phyloP scores from a whole-genome alignment of 2,113 vertebrate species.

The Gymnarchus niloticus region DNA sequence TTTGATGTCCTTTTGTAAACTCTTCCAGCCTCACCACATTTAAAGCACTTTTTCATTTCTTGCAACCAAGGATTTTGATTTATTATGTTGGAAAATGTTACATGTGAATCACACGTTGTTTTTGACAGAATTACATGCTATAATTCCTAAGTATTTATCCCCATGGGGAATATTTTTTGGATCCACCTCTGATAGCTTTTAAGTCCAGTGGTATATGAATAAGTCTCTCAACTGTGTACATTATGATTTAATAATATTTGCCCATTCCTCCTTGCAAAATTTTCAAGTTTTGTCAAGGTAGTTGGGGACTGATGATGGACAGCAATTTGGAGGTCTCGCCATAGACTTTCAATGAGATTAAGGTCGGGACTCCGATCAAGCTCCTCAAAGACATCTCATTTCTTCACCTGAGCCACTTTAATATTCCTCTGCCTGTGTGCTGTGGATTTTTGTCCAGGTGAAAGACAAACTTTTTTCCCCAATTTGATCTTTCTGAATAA shows the following conservation, averaged over 20 bases:
- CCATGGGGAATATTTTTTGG: neutral
- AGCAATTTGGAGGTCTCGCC: neutral
- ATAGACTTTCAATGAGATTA: constrained; percentile 14
- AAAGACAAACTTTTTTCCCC: constrained; percentile 5
- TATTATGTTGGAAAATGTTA: neutral
- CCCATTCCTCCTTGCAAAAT: neutral
- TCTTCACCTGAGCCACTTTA: neutral
- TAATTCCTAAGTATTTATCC: neutral
- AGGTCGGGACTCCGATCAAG: neutral
- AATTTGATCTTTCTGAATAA: neutral
- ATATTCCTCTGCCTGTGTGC: neutral
- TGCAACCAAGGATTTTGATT: neutral
- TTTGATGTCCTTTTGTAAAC: no score
- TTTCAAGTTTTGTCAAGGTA: neutral
- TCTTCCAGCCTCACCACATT: no score
- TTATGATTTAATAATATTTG: neutral
- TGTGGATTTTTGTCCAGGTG: neutral
- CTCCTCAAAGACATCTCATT: neutral
- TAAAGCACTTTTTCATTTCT: no score
- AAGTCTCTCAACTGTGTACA: neutral
- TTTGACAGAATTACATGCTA: neutral
- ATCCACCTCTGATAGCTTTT: neutral
- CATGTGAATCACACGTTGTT: neutral
- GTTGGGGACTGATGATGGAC: neutral
- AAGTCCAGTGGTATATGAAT: neutral